Evolutionary conservation across 2,113 vertebrate species (phyloP).

Genomic region (Lamprologus callipterus): DNA sequence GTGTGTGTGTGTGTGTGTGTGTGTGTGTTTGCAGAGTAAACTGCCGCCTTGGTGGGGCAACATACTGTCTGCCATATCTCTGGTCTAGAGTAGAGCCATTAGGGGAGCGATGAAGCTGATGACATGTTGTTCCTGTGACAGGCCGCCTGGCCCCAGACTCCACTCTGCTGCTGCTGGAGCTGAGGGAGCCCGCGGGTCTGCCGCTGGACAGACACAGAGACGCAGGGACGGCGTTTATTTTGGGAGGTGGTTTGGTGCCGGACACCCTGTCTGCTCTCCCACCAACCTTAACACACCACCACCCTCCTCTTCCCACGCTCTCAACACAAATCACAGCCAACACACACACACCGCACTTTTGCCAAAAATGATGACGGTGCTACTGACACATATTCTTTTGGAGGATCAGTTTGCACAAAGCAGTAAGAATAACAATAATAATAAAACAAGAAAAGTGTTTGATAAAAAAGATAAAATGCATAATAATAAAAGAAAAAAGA

Average conservation of each 20-base stretch:
- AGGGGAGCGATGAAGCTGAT: constrained; percentile 65
- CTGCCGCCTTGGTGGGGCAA: constrained; percentile 49
- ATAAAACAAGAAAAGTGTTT: neutral
- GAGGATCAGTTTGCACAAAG: neutral
- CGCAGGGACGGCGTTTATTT: constrained; percentile 61
- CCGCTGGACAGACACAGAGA: constrained; percentile 50
- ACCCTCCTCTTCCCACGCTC: constrained; percentile 11
- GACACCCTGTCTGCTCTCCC: constrained; percentile 68
- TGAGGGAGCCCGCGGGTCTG: constrained; percentile 50
- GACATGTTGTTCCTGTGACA: constrained; percentile 73
- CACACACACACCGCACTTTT: neutral
- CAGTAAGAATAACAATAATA: neutral
- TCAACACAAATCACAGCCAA: neutral
- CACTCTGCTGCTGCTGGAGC: constrained; percentile 28
- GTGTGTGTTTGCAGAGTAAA: constrained; percentile 20
- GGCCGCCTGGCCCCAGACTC: constrained; percentile 50
- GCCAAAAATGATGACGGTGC: neutral
- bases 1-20: constrained; percentile 20
- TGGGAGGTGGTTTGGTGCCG: constrained; percentile 69
- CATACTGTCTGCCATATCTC: constrained; percentile 55
- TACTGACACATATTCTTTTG: neutral
- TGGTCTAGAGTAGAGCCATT: constrained; percentile 54
- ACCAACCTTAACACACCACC: constrained; percentile 38
- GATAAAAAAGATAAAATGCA: neutral
- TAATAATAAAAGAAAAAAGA: neutral